Evolutionary conservation across 1,140 invertebrate genomes (phyloP).

Genomic region (Cotesia glomerata): DNA sequence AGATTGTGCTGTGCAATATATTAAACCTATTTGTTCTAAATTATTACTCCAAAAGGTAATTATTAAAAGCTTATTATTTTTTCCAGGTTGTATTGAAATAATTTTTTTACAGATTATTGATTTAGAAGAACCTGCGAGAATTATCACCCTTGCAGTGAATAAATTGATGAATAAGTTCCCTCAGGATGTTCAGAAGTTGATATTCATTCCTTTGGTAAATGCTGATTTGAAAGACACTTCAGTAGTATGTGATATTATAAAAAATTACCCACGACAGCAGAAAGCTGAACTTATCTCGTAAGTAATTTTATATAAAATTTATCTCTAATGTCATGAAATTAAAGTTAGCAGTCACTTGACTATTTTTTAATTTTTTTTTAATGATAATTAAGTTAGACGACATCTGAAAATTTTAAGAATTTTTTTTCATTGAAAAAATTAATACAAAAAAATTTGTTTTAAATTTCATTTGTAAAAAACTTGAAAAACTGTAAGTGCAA

Average conservation of each 20-base stretch:
- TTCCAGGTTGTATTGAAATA: background rate
- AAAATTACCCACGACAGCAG: constrained; percentile 27
- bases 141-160: constrained; percentile 32
- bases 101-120: constrained; percentile 39
- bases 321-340: background rate
- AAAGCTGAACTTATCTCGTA: constrained; percentile 39
- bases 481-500: too few species aligned
- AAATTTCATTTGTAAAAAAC: too few species aligned
- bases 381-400: too few species aligned
- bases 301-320: constrained; percentile 22
- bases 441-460: too few species aligned
- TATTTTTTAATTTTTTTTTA: too few species aligned
- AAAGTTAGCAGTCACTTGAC: too few species aligned
- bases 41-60: constrained; percentile 43
- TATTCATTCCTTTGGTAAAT: constrained; percentile 44
- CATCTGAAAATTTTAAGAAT: background rate
- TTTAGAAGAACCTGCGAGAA: constrained; percentile 40
- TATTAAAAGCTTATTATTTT: background rate
- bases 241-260: constrained; percentile 34
- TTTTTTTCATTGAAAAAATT: background rate
- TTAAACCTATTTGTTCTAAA: constrained; percentile 33
- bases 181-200: constrained; percentile 43
- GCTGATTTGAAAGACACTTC: constrained; percentile 41
- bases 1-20: constrained; percentile 38
- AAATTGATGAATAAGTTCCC: constrained; percentile 44